Evolutionary conservation across 92 coral and sea anemone species (phyloP).

Genomic region (Porites evermanni): DNA sequence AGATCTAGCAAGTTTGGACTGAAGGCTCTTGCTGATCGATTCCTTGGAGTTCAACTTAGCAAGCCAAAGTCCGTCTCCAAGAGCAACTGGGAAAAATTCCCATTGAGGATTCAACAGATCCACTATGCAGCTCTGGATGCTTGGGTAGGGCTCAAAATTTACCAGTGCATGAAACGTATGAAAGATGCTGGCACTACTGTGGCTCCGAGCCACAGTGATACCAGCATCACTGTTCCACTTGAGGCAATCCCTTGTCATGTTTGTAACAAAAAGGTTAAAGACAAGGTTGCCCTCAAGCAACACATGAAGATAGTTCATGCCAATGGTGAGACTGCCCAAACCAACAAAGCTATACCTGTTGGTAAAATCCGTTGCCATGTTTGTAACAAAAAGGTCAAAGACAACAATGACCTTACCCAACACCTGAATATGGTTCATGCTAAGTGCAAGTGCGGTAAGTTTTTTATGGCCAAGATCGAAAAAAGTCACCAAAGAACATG

Average conservation of each 20-base stretch:
- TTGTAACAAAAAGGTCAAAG: slow-evolving; percentile 38
- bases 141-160: slow-evolving; percentile 76
- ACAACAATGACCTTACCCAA: slow-evolving; percentile 44
- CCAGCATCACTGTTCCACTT: not conserved
- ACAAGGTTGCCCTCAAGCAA: slow-evolving; percentile 44
- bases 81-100: slow-evolving; percentile 84
- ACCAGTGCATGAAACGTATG: slow-evolving; percentile 45
- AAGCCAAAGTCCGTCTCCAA: slow-evolving; percentile 63
- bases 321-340: too few relatives aligned
- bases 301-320: slow-evolving; percentile 47
- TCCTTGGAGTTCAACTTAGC: slow-evolving; percentile 54
- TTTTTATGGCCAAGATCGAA: slow-evolving; percentile 64
- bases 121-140: slow-evolving; percentile 84
- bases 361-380: not conserved
- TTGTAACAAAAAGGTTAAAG: slow-evolving; percentile 37
- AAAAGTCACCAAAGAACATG: slow-evolving; percentile 63
- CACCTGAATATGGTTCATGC: slow-evolving; percentile 70
- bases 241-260: not conserved
- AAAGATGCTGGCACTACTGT: not conserved
- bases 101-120: slow-evolving; percentile 63
- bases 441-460: slow-evolving; percentile 73
- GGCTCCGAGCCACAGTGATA: not conserved
- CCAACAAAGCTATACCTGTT: not conserved
- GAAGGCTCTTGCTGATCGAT: slow-evolving; percentile 53
- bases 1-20: slow-evolving; percentile 49